Evolutionary conservation across 2,888 invertebrate species (phyloP).

Genomic region (Lasioglossum oenotherae): DNA sequence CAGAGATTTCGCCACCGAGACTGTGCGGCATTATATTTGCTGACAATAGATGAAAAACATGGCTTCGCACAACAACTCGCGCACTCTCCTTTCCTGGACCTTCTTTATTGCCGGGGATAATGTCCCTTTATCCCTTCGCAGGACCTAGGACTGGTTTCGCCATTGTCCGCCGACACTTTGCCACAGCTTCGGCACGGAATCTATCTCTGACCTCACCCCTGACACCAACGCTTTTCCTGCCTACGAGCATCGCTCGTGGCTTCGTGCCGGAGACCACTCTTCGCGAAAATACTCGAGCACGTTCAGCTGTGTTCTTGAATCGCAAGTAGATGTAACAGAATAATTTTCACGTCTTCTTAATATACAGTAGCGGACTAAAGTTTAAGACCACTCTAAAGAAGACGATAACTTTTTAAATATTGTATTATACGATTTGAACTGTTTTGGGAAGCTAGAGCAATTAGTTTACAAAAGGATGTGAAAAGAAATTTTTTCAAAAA

Average conservation of each 20-base stretch:
- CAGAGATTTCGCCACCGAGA: conserved; percentile 70
- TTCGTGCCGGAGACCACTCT: conserved; percentile 36
- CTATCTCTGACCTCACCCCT: conserved; percentile 53
- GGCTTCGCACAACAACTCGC: conserved; percentile 77
- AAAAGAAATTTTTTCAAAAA: too few species aligned
- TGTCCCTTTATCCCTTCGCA: conserved; percentile 77
- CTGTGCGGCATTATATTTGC: conserved; percentile 73
- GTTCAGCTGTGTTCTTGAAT: too few species aligned
- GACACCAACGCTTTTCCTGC: conserved; percentile 5
- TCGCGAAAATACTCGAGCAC: conserved; percentile 4
- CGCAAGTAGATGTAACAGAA: too few species aligned
- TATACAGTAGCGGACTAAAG: too few species aligned
- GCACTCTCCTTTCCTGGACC: conserved; percentile 70
- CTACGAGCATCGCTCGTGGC: conserved; percentile 28
- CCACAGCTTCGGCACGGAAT: conserved; percentile 65
- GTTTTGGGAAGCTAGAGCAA: too few species aligned
- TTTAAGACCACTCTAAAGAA: too few species aligned
- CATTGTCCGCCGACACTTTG: conserved; percentile 76
- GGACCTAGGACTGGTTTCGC: conserved; percentile 71
- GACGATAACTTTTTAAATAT: too few species aligned
- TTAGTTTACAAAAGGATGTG: too few species aligned
- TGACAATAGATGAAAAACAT: conserved; percentile 78
- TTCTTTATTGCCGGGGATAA: conserved; percentile 73
- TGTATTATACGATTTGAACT: too few species aligned
- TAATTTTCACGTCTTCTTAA: too few species aligned